phyloP scores from a whole-genome alignment of 2,797 vertebrate species.

The Gobionotothen gibberifrons region DNA sequence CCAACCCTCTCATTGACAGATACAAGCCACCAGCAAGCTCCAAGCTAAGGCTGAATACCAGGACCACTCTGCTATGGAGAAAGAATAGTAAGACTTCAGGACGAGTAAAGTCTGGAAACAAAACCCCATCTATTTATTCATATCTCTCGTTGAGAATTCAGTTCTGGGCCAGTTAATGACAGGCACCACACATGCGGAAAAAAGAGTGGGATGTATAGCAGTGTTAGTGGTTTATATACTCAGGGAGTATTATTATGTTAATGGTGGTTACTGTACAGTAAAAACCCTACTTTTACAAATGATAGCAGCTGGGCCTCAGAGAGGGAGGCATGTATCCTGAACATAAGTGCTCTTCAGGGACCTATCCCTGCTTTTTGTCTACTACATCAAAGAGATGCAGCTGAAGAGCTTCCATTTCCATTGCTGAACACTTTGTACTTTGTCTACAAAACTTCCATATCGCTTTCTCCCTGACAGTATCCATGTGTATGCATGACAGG shows the following conservation, averaged over 20 bases:
- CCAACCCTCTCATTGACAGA: slow-evolving; percentile 69
- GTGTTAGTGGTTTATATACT: slow-evolving; percentile 42
- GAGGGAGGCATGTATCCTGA: slow-evolving; percentile 49
- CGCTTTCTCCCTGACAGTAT: slow-evolving; percentile 32
- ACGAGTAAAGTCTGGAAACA: slow-evolving; percentile 20
- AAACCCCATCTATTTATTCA: slow-evolving; percentile 38
- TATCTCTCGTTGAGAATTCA: slow-evolving; percentile 38
- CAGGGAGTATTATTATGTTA: slow-evolving; percentile 63
- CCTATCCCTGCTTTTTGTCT: slow-evolving; percentile 64
- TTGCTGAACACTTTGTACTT: slow-evolving; percentile 47
- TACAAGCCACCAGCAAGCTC: slow-evolving; percentile 58
- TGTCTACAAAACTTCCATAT: slow-evolving; percentile 44
- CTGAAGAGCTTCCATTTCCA: slow-evolving; percentile 66
- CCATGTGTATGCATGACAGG: slow-evolving; percentile 34
- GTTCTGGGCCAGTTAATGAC: slow-evolving; percentile 36
- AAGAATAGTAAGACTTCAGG: background rate
- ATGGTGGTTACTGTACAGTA: slow-evolving; percentile 62
- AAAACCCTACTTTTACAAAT: slow-evolving; percentile 65
- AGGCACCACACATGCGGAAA: slow-evolving; percentile 27
- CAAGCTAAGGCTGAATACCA: slow-evolving; percentile 44
- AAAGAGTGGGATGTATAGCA: slow-evolving; percentile 12
- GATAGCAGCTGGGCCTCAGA: slow-evolving; percentile 48
- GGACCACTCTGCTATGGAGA: slow-evolving; percentile 35
- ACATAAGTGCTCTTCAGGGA: slow-evolving; percentile 72
- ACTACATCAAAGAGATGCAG: slow-evolving; percentile 65